A percentile compares a stretch with the other conserved stretches of the same genome.
Conservation (phyloP, 2,113 vertebrate species). For the Chloropsis hardwickii region DNA sequence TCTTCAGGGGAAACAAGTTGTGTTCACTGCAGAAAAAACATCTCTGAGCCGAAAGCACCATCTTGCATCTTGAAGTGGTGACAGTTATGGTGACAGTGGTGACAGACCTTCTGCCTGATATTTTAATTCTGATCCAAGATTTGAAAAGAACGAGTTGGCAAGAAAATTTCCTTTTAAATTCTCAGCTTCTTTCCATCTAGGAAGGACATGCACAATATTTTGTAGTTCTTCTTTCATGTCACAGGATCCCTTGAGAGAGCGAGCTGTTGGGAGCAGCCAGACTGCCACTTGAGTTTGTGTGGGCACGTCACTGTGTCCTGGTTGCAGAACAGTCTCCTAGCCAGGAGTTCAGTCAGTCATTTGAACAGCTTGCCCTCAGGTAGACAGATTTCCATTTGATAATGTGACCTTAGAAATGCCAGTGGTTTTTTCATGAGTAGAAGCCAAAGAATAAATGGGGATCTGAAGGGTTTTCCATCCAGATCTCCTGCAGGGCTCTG, state of each 20-base stretch:
- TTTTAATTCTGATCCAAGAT: neutral
- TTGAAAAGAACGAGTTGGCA: neutral
- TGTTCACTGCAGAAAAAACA: neutral
- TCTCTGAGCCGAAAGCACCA: neutral
- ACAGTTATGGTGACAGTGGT: too few species aligned
- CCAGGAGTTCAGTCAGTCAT: neutral
- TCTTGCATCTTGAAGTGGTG: neutral
- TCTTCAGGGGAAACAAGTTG: neutral
- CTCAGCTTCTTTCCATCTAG: neutral
- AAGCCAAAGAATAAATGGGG: neutral
- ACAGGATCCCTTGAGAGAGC: neutral
- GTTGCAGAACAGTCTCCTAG: neutral
- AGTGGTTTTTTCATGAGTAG: neutral
- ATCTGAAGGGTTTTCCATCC: neutral
- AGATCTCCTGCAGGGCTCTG: neutral
- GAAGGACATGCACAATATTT: neutral
- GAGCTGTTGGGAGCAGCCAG: neutral
- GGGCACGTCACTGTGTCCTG: rapidly evolving
- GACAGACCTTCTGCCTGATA: neutral
- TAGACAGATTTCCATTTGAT: neutral
- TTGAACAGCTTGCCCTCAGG: neutral
- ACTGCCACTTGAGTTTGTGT: neutral
- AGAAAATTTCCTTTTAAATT: neutral
- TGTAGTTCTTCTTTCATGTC: neutral
- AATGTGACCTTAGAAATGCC: neutral